Evolutionary conservation across 2,113 vertebrate genomes (phyloP).

Genomic region (Procapra przewalskii): DNA sequence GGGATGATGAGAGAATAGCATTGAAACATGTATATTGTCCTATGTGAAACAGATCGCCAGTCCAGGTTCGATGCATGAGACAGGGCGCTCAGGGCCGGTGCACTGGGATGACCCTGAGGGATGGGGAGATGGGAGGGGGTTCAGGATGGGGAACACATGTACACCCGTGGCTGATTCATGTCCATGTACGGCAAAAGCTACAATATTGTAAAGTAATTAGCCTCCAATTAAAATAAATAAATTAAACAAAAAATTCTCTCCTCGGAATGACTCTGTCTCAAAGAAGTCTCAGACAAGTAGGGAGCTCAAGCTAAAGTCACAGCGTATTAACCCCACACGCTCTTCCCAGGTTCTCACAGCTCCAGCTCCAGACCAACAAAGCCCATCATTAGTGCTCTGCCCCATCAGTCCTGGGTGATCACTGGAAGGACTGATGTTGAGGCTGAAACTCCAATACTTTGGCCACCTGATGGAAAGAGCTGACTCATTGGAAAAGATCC

Average conservation of each 20-base stretch:
- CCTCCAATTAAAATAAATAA: background rate
- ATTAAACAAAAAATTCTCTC: background rate
- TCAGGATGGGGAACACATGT: background rate
- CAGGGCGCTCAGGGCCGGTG: background rate
- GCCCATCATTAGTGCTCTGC: background rate
- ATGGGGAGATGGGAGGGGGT: background rate
- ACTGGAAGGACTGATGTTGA: no score
- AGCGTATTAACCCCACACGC: slow-evolving; percentile 25
- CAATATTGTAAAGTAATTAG: background rate
- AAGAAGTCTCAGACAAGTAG: background rate
- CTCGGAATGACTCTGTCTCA: background rate
- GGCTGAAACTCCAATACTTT: no score
- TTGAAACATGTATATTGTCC: background rate
- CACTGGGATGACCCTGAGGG: background rate
- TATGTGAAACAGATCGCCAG: background rate
- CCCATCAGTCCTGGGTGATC: background rate
- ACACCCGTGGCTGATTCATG: background rate
- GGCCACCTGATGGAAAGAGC: no score
- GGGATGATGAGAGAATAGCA: background rate
- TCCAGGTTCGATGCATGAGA: background rate
- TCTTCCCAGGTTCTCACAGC: background rate
- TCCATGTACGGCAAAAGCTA: background rate
- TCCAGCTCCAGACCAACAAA: background rate
- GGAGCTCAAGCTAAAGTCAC: background rate
- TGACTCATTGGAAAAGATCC: no score